Percentiles rank a stretch among this genome's conserved stretches.
Conservation (phyloP, 1,140 invertebrate genomes). For the Pseudomyrmex flavicornis region DNA sequence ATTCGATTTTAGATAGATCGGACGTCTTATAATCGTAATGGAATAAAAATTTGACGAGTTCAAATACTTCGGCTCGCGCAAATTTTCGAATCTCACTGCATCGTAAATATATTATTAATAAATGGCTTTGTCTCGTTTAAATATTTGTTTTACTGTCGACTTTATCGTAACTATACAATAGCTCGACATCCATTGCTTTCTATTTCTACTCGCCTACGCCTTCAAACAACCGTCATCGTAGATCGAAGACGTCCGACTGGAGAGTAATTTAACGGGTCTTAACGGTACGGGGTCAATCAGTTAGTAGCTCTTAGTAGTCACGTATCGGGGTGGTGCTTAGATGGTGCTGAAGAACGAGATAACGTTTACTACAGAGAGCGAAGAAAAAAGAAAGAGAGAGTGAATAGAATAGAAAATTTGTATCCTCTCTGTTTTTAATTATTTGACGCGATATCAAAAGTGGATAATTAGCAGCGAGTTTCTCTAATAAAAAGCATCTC, state of each 20-base stretch:
- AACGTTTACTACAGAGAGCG: conserved; percentile 47
- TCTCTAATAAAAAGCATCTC: conserved; percentile 10
- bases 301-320: conserved; percentile 67
- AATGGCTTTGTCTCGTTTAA: not conserved
- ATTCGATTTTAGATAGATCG: conserved; percentile 39
- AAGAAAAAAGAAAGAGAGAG: conserved; percentile 10
- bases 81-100: not conserved
- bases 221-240: conserved; percentile 10
- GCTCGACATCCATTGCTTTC: conserved; percentile 17
- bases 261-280: conserved; percentile 66
- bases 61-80: not conserved
- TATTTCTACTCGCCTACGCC: conserved; percentile 32
- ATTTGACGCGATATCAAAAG: conserved; percentile 48
- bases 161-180: not conserved
- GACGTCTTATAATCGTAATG: conserved; percentile 17
- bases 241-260: conserved; percentile 63
- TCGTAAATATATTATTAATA: no score
- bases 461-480: conserved; percentile 58
- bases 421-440: conserved; percentile 56
- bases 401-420: conserved; percentile 23
- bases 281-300: conserved; percentile 69
- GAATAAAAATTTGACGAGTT: not conserved
- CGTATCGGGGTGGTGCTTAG: conserved; percentile 70
- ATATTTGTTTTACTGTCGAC: conserved; percentile 2
- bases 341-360: conserved; percentile 68